Evolutionary conservation across 53 echinoderm and acorn worm species (phyloP), one percentile per base, ranked within the genome.

Genomic region (Holothuria leucospilota): DNA sequence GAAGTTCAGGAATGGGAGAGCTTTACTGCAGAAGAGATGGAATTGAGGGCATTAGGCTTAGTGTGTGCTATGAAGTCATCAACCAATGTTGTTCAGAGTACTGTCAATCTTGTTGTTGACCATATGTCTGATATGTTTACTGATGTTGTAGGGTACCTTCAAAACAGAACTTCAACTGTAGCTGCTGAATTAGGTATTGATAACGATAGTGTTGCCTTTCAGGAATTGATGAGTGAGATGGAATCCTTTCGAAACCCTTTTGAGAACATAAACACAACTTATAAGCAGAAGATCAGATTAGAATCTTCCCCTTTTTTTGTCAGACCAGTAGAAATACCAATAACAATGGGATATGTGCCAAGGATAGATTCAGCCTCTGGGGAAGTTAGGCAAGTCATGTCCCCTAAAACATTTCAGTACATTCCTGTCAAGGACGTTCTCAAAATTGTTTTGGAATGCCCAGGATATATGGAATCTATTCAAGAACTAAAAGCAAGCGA

Each of bases 331-430:
- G 83, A 82, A 82, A 42, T 82, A 16, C 67, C 67, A 28, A 82
- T 41, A 64, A 82, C 67, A 82, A 82, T 64, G 65, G 67, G 83
- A 12, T 82, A 82, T 82, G 83, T 65, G 21, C 83, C 83, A 20
- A 82, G 67, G 67, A 60, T 41, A 40, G n/a, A 82, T 82, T 13
- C 67, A 82, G 24, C 66, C 13, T 46, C 67, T 82, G 64, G 83
- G 14, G 83, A 82, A 49, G 83, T 82, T 5, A 16, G 66, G 49
- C 83, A 82, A 42, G 83, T 62, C 14, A 59, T 60, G 61, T 60
- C 38, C 6, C 8, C 28, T 27, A 62, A 81, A 20, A 81, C 63
- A 28, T 81, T 30, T 62, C 81, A 81, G 39, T 81, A 81, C 59
- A 59, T 81, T 21, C 81, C 81, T 13, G 29, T 81, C 30, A 81